phyloP scores from a whole-genome alignment of 2,888 invertebrate species.

The Copidosoma aretas region DNA sequence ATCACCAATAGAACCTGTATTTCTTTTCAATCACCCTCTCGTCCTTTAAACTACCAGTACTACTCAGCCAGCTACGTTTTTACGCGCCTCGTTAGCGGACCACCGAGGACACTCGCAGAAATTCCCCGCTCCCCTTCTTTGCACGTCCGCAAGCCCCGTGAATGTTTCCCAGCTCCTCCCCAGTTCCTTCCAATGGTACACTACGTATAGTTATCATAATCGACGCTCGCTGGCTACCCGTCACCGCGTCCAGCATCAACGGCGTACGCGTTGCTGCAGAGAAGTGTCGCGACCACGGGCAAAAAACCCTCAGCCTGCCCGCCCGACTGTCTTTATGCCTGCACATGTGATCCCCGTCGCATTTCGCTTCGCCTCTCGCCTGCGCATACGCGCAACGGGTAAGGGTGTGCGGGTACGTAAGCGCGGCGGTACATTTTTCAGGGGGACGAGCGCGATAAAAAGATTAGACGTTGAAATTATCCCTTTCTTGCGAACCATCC shows the following conservation, averaged over 20 bases:
- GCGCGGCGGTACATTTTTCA: background rate
- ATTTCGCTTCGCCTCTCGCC: too few relatives aligned
- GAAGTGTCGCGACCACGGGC: conserved; percentile 41
- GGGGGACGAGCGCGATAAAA: conserved; percentile 19
- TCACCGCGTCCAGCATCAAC: too few relatives aligned
- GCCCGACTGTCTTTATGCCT: conserved; percentile 41
- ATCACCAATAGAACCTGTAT: background rate
- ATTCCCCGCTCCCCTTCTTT: conserved; percentile 28
- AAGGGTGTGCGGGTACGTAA: background rate
- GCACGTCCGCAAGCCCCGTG: background rate
- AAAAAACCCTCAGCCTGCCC: conserved; percentile 55
- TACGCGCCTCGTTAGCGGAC: conserved; percentile 34
- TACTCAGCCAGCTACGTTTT: too few relatives aligned
- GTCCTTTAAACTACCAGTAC: too few relatives aligned
- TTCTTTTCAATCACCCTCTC: too few relatives aligned
- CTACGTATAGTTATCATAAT: conserved; percentile 35
- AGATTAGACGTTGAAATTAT: conserved; percentile 37
- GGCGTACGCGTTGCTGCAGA: too few relatives aligned
- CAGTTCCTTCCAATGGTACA: background rate
- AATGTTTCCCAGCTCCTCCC: background rate
- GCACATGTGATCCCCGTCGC: conserved; percentile 38
- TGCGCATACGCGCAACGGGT: background rate
- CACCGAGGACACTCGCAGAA: conserved; percentile 18
- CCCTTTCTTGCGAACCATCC: conserved; percentile 44
- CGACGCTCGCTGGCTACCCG: conserved; percentile 29